These are phyloP conservation scores for Cylloceria caligata DNA, from an alignment of 2,888 invertebrate genomes.

Conservation along the genomic window DNA sequence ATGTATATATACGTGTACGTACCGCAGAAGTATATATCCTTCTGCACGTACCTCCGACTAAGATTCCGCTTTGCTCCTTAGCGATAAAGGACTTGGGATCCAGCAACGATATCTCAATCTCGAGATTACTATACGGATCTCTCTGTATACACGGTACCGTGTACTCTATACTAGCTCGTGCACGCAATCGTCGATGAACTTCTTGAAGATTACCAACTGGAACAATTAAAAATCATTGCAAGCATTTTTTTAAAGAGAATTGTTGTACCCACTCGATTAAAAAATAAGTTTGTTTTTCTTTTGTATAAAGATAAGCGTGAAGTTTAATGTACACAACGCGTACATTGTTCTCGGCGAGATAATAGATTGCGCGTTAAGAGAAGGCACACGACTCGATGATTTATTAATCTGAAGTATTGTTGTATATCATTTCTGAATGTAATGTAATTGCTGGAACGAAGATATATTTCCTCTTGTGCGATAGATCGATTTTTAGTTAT, in stretches of 20 bases:
- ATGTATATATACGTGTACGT: slow-evolving; percentile 29
- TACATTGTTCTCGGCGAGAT: not conserved
- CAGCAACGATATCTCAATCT: slow-evolving; percentile 63
- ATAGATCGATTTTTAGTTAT: not conserved
- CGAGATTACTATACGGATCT: slow-evolving; percentile 59
- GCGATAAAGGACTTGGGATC: slow-evolving; percentile 65
- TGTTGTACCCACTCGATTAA: not conserved
- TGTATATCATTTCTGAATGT: not conserved
- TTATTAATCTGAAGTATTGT: not conserved
- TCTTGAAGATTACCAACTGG: slow-evolving; percentile 41
- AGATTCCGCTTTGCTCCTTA: slow-evolving; percentile 68
- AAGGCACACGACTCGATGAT: not conserved
- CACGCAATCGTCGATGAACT: not conserved
- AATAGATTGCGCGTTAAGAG: not conserved
- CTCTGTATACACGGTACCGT: not conserved
- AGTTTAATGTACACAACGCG: not conserved
- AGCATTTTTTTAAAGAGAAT: slow-evolving; percentile 18
- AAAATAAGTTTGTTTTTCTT: not conserved
- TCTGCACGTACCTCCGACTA: slow-evolving; percentile 63
- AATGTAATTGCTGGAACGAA: not conserved
- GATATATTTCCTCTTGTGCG: no score
- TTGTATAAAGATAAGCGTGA: slow-evolving; percentile 5
- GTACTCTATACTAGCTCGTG: slow-evolving; percentile 13
- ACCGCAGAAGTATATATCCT: slow-evolving; percentile 50
- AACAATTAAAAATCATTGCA: slow-evolving; percentile 61